These are phyloP conservation scores for Drosophila equinoxialis DNA, from an alignment of 1,140 invertebrate species.

Conservation along the genomic window DNA sequence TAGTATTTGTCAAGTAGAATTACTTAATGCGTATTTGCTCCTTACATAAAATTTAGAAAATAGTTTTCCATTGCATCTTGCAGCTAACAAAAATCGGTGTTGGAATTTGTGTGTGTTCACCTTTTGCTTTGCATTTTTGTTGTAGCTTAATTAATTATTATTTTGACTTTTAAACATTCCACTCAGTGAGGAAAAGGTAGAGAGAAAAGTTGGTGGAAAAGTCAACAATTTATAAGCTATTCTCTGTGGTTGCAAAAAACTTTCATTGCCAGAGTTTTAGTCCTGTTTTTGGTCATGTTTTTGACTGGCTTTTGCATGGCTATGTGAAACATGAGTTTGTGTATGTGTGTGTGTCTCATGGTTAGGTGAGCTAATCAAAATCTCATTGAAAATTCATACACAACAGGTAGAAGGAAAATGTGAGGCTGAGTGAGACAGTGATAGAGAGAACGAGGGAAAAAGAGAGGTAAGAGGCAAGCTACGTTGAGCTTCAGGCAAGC, in stretches of 20 bases:
- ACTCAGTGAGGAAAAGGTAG: neutral
- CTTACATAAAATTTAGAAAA: neutral
- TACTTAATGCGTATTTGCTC: too few relatives aligned
- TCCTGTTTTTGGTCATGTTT: constrained; percentile 31
- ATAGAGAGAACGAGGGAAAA: neutral
- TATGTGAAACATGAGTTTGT: neutral
- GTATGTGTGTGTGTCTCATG: constrained; percentile 42
- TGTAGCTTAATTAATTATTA: constrained; percentile 16
- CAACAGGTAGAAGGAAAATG: constrained; percentile 41
- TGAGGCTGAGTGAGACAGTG: neutral
- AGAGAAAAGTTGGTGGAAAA: neutral
- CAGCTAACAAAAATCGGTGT: neutral
- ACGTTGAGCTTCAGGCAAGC: constrained; percentile 20
- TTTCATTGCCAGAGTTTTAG: constrained; percentile 1
- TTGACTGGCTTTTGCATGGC: neutral
- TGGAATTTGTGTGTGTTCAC: neutral
- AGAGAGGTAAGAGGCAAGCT: constrained; percentile 14
- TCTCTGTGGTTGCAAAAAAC: constrained; percentile 19
- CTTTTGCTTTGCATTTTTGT: constrained; percentile 1
- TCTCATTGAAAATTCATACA: constrained; percentile 70
- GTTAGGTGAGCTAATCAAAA: constrained; percentile 67
- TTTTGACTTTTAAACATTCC: constrained; percentile 6
- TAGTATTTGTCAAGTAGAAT: too few relatives aligned
- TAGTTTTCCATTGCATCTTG: too few relatives aligned
- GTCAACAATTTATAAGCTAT: constrained; percentile 6